Percentiles rank a stretch among this genome's conserved stretches.
Conservation (phyloP, 2,888 invertebrate species). For the Euplagia quadripunctaria region DNA sequence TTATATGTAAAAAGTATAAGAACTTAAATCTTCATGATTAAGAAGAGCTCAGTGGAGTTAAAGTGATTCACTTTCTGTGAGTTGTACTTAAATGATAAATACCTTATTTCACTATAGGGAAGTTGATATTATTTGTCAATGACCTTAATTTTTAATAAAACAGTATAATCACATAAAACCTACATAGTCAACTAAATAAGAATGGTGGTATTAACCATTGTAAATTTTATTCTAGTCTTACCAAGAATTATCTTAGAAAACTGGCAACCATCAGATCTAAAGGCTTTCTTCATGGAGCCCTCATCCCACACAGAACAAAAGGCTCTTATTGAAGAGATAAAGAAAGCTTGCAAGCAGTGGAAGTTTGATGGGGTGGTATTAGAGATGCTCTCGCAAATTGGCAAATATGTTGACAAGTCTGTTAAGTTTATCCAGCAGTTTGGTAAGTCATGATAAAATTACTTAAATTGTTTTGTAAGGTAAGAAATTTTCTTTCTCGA, state of each 20-base stretch:
- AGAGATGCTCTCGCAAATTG: conserved; percentile 94
- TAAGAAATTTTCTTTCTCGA: not conserved
- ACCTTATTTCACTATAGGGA: too few relatives aligned
- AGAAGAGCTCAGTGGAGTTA: not conserved
- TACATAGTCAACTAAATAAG: not conserved
- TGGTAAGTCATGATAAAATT: conserved; percentile 72
- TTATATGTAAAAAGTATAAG: not conserved
- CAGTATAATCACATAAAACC: too few relatives aligned
- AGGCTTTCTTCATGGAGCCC: conserved; percentile 89
- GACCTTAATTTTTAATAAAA: too few relatives aligned
- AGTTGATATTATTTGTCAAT: too few relatives aligned
- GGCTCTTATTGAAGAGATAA: conserved; percentile 90
- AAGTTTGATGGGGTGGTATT: conserved; percentile 96
- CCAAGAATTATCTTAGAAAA: conserved; percentile 96
- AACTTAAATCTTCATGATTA: not conserved
- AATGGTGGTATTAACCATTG: not conserved
- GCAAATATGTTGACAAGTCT: conserved; percentile 90
- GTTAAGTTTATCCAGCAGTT: conserved; percentile 89
- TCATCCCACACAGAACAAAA: conserved; percentile 89
- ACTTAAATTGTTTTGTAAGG: not conserved
- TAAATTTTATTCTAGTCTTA: conserved; percentile 88
- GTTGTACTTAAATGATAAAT: not conserved
- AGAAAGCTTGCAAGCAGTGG: conserved; percentile 91
- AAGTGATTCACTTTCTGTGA: not conserved
- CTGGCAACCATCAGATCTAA: conserved; percentile 93